A percentile compares a stretch with the other conserved stretches of the same genome.
Evolutionary conservation across 2,797 vertebrate genomes (phyloP).

Genomic region (Fratercula arctica): DNA sequence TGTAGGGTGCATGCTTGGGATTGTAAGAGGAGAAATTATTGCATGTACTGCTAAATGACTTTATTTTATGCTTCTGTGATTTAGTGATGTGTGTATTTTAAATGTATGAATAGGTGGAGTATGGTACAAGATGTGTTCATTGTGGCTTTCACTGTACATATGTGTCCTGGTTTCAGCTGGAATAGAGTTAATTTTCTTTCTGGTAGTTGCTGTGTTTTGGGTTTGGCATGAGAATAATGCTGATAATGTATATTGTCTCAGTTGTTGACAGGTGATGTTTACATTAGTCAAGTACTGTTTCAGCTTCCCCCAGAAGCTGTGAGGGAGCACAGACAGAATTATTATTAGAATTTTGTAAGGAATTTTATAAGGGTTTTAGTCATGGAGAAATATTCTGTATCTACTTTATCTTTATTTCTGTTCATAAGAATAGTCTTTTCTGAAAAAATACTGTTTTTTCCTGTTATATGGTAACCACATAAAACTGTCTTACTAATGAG

Average conservation of each 20-base stretch:
- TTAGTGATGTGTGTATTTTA: not conserved
- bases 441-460: not conserved
- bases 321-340: not conserved
- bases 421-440: not conserved
- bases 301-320: not conserved
- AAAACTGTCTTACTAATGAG: not conserved
- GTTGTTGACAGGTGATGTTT: not conserved
- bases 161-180: not conserved
- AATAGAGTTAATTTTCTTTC: not conserved
- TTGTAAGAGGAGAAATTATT: not conserved
- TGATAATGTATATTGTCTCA: not conserved
- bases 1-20: not conserved
- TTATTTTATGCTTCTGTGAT: not conserved
- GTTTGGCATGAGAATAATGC: not conserved
- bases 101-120: not conserved
- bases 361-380: not conserved
- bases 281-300: not conserved
- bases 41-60: not conserved
- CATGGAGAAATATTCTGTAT: not conserved
- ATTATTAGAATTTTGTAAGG: not conserved
- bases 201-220: not conserved
- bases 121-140: not conserved
- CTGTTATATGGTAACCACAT: not conserved
- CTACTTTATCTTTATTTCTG: not conserved
- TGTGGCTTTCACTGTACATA: not conserved